Evolutionary conservation across 2,888 invertebrate genomes (phyloP), one percentile per base, ranked within the genome.

Genomic region (Megalurothrips usitatus): DNA sequence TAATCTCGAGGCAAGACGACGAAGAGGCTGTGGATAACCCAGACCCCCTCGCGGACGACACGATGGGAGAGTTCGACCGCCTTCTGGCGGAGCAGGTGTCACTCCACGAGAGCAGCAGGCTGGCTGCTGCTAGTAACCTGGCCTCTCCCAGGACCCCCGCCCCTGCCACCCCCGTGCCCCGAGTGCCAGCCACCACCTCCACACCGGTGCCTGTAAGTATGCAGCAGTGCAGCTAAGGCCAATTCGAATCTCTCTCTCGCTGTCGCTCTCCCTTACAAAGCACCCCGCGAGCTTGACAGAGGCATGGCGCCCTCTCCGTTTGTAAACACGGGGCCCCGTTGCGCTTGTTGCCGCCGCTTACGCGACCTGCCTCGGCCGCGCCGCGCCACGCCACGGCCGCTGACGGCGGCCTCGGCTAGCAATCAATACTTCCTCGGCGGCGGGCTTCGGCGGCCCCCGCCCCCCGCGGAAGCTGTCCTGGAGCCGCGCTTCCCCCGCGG

Each of bases 21-120:
- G 89, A 89, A 12, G 86, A 85, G 1, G 85, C 87, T 0, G 86
- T 87, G 0, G 85, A 86, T 23, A 84, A 85, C 17, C 83, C 83
- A 10, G 84, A 84, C 0, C 84, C 84, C 49, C 83, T 83, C 14
- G 88, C 86, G 0, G 89, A 89, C 58, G 86, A 86, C 81, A 87
- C 88, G 0, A 88, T 90, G 34, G 92, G 92, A 85, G 92, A 92
- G 84, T 92, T 93, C 84, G 92, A 92, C 85, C 89, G 90, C 28
- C 84, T 92, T 0, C 85, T 92, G 80, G 90, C 90, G 82, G 91
- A 92, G 84, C 92, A 92, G 85, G 68, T 75, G 10, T 26, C 68
- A 23, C 68, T 75, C 19, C 12, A 80, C 17, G 34, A 52, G 79
- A 79, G 19, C n/a, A 79, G 49, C 58, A 52, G 63, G n/a, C 52